A percentile compares a stretch with the other conserved stretches of the same genome.
phyloP scores from a whole-genome alignment of 1,140 invertebrate genomes.

The Choristoneura fumiferana region DNA sequence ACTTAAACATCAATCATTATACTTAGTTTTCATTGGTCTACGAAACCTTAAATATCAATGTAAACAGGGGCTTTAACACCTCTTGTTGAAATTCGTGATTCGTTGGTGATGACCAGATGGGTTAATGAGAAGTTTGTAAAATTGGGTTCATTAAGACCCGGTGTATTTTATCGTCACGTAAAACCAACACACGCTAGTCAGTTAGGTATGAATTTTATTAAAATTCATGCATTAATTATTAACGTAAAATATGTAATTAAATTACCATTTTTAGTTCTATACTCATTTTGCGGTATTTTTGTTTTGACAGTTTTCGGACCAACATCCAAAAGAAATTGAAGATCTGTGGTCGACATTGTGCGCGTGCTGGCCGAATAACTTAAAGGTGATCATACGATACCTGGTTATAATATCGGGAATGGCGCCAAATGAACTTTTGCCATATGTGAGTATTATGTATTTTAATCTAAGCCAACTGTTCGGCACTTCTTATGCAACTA shows the following conservation, averaged over 20 bases:
- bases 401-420: constrained; percentile 97
- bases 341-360: constrained; percentile 97
- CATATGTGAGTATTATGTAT: constrained; percentile 59
- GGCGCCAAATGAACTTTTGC: constrained; percentile 94
- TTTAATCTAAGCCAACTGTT: too few species aligned
- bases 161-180: neutral
- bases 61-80: neutral
- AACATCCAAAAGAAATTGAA: constrained; percentile 96
- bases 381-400: constrained; percentile 98
- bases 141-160: neutral
- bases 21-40: neutral
- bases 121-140: constrained; percentile 5
- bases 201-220: neutral
- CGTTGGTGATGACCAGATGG: neutral
- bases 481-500: neutral
- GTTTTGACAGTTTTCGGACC: constrained; percentile 91
- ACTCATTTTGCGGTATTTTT: too few species aligned
- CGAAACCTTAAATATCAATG: constrained; percentile 4
- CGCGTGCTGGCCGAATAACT: constrained; percentile 97
- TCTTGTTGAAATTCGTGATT: constrained; percentile 9
- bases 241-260: neutral
- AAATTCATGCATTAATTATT: neutral
- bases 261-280: too few species aligned
- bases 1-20: too few species aligned
- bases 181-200: neutral